Conservation (phyloP, 2,113 vertebrate species). For the Istiophorus platypterus region DNA sequence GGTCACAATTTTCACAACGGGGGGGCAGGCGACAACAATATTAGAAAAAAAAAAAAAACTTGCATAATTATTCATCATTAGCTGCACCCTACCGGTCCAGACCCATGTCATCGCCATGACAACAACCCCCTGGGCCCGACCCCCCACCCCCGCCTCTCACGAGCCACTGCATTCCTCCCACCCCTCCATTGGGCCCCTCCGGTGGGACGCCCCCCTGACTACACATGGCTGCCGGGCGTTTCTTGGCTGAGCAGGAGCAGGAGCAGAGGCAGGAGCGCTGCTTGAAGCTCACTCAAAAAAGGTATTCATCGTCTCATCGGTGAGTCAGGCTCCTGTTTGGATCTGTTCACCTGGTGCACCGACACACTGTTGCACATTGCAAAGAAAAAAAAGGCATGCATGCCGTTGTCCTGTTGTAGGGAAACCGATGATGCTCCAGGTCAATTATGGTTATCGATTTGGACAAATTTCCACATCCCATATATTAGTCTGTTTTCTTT, state of each 20-base stretch:
- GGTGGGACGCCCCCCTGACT: conserved; percentile 35
- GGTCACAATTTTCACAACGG: conserved; percentile 62
- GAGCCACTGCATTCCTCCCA: conserved; percentile 80
- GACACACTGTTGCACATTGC: too few relatives aligned
- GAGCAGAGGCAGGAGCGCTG: too few relatives aligned
- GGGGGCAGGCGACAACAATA: conserved; percentile 78
- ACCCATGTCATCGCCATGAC: conserved; percentile 88
- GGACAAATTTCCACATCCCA: too few relatives aligned
- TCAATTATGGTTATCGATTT: too few relatives aligned
- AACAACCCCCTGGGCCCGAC: conserved; percentile 79
- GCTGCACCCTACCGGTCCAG: conserved; percentile 81
- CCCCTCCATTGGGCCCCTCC: conserved; percentile 69
- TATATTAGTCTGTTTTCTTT: too few relatives aligned
- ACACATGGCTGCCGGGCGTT: conserved; percentile 52
- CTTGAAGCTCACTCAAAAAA: conserved; percentile 57
- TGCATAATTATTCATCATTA: conserved; percentile 91
- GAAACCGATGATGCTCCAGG: too few relatives aligned
- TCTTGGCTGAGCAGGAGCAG: conserved; percentile 16
- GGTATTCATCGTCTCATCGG: too few relatives aligned
- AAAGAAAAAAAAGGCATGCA: too few relatives aligned
- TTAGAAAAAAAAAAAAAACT: conserved; percentile 80
- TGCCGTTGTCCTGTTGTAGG: too few relatives aligned
- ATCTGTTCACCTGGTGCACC: too few relatives aligned
- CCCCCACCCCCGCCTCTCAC: conserved; percentile 56
- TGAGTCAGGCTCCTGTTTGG: too few relatives aligned